Conservation (phyloP, 2,113 vertebrate species). For the Merops nubicus region DNA sequence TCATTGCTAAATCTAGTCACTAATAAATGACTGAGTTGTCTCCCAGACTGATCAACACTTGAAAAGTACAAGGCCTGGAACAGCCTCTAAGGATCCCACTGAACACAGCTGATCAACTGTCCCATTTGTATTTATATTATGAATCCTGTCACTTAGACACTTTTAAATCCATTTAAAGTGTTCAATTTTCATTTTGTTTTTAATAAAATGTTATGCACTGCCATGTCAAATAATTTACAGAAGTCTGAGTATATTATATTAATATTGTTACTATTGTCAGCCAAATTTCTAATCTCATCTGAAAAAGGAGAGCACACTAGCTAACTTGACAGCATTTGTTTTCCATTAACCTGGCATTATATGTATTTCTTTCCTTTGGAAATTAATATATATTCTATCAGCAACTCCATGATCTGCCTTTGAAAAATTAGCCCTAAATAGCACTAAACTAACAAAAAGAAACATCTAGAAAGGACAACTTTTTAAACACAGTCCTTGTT, state of each 20-base stretch:
- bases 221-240: not conserved
- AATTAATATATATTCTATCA: not conserved
- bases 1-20: not conserved
- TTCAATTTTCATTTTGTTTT: not conserved
- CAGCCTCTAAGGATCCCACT: not conserved
- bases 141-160: not conserved
- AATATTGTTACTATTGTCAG: not conserved
- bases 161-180: not conserved
- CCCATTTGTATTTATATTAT: not conserved
- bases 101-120: not conserved
- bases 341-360: not conserved
- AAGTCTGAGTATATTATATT: not conserved
- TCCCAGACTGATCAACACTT: not conserved
- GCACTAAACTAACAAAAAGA: not conserved
- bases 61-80: not conserved
- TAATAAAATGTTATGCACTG: not conserved
- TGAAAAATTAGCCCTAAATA: not conserved
- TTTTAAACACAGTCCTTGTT: not conserved
- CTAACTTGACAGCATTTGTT: not conserved
- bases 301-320: not conserved
- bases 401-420: not conserved
- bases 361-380: not conserved
- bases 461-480: not conserved
- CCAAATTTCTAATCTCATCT: not conserved
- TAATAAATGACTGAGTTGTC: not conserved